Conservation (phyloP, 2,797 vertebrate genomes). For the Pseudochirops cupreus region DNA sequence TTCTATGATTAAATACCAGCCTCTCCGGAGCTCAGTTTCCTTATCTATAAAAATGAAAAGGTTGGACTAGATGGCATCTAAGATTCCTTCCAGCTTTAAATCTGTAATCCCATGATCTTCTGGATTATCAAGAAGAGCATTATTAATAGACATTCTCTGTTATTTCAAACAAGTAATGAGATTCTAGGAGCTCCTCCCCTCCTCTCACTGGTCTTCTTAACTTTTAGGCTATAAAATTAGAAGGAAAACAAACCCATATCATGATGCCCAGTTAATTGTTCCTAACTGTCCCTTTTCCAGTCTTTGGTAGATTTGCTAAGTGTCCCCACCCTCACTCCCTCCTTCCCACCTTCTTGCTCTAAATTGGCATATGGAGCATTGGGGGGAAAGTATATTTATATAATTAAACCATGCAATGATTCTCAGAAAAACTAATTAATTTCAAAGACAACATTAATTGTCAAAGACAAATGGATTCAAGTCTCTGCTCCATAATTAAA, state of each 20-base stretch:
- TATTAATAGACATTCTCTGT: neutral
- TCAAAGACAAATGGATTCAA: constrained; percentile 80
- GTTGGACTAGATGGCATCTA: neutral
- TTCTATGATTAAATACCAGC: neutral
- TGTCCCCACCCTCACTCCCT: neutral
- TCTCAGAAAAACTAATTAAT: constrained; percentile 65
- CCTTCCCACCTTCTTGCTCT: constrained; percentile 15
- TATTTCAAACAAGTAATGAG: neutral
- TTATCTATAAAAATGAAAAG: neutral
- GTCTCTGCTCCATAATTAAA: constrained; percentile 81
- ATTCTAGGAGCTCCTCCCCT: neutral
- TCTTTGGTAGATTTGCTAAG: constrained; percentile 6
- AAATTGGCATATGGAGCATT: constrained; percentile 26
- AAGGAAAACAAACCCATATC: neutral
- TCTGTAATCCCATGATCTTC: neutral
- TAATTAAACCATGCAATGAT: constrained; percentile 23
- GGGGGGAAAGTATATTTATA: constrained; percentile 40
- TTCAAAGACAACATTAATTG: constrained; percentile 79
- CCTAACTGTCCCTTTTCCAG: constrained; percentile 34
- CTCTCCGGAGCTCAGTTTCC: neutral
- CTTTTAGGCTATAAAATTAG: constrained; percentile 38
- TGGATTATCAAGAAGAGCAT: neutral
- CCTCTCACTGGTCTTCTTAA: constrained; percentile 23
- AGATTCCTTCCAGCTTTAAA: neutral
- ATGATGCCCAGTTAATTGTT: neutral